Evolutionary conservation across 2,797 vertebrate species (phyloP), one percentile per base, ranked within the genome.

Genomic region (Toxotes lorentzi): DNA sequence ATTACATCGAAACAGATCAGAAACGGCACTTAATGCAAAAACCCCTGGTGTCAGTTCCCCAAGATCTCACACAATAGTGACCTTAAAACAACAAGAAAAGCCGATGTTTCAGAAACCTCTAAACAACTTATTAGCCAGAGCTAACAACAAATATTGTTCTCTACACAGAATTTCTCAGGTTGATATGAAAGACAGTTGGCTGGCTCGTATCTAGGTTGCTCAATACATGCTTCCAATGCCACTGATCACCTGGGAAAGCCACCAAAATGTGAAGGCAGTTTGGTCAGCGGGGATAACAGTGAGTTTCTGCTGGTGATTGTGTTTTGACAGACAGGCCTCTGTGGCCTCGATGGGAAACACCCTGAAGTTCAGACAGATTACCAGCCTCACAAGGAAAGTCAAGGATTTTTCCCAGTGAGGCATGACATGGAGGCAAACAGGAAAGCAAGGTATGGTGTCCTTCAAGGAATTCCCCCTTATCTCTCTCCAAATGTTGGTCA

Each of bases 1-100:
- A 85, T 87, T 76, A 93, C 89, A 92, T 80, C 23, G 41, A 92
- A 88, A 92, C 81, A 90, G 91, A 86, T 88, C 79, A 86, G 77
- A 89, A 90, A 90, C 81, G 73, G 86, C 89, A 93, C 89, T 92
- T 92, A 68, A 90, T 89, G 79, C 71, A 70, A 71, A 43, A 76
- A 58, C 70, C 67, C 65, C 58, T 32, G 14, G 38, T 43, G 62
- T 64, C 76, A 59, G 10, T 63, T 70, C 59, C 74, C 61, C 70
- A 40, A 45, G 66, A 71, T 87, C 76, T 85, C 77, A 79, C 72
- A 88, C 72, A 73, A 68, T 2, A 79, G 81, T 79, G 79, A 90
- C 87, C 47, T 90, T 73, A 61, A 73, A 87, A 90, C 83, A 91
- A 90, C 88, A 85, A 89, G 68, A 92, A 84, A 85, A 86, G 81